A percentile compares a stretch with the other conserved stretches of the same genome.
These are phyloP conservation scores for Myotis vivesi DNA, from an alignment of 2,797 vertebrate genomes.

Conservation along the genomic window DNA sequence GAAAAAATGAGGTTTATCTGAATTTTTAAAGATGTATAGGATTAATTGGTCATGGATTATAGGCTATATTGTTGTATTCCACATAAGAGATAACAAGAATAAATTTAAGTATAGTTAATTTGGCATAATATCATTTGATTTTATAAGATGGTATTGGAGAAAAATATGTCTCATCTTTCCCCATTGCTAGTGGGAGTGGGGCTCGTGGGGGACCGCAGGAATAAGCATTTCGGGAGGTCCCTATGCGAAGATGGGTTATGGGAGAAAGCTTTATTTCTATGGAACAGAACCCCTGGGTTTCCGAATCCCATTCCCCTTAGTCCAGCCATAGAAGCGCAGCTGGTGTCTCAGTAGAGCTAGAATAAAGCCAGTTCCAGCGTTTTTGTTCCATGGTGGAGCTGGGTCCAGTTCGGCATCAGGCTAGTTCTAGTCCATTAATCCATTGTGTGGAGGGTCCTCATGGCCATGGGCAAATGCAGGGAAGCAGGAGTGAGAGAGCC, in stretches of 20 bases:
- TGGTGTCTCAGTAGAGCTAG: not conserved
- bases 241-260: not conserved
- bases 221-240: not conserved
- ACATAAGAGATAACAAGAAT: not conserved
- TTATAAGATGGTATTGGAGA: not conserved
- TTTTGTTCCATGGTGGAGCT: not conserved
- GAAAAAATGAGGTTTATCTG: not conserved
- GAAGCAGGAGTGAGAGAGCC: no score
- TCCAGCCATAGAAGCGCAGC: no score
- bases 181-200: not conserved
- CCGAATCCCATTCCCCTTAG: no score
- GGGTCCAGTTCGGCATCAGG: no score
- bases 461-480: not conserved
- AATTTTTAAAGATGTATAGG: not conserved
- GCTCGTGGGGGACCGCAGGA: no score
- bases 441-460: not conserved
- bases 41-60: not conserved
- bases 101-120: slow-evolving; percentile 17
- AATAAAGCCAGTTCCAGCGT: not conserved
- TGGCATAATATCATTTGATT: not conserved
- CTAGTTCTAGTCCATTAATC: not conserved
- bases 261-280: not conserved
- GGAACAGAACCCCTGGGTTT: not conserved
- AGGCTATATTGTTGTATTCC: not conserved
- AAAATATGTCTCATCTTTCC: not conserved